Evolutionary conservation across 2,113 vertebrate species (phyloP).

Genomic region (Paramormyrops kingsleyae): DNA sequence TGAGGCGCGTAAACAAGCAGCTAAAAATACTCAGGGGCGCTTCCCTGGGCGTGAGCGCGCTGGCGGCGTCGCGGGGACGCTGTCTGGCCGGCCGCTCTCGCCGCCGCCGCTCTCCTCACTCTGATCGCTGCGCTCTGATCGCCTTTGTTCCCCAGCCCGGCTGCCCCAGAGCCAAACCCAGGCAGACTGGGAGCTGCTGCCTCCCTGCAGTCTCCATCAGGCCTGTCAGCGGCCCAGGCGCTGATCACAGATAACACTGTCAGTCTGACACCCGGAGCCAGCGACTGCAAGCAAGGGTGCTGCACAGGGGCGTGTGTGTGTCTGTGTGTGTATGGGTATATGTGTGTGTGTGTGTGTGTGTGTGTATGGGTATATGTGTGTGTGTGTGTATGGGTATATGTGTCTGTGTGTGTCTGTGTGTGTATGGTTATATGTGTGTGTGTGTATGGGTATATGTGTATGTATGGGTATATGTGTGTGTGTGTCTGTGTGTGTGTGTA

Average conservation of each 20-base stretch:
- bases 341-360: background rate
- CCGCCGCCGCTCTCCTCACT: constrained; percentile 15
- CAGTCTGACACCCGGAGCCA: constrained; percentile 16
- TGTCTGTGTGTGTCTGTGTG: background rate
- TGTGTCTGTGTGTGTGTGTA: background rate
- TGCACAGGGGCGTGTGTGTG: background rate
- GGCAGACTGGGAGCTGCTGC: background rate
- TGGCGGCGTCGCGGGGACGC: constrained; percentile 23
- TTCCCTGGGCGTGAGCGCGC: constrained; percentile 34
- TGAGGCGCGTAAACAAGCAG: constrained; percentile 41
- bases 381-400: background rate
- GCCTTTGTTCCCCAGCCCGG: constrained; percentile 24
- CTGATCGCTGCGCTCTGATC: constrained; percentile 13
- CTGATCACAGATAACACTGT: constrained; percentile 19
- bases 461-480: background rate
- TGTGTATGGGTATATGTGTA: background rate
- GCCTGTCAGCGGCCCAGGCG: constrained; percentile 9
- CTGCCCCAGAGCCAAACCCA: constrained; percentile 48
- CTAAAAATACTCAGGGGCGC: constrained; percentile 40
- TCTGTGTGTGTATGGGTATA: background rate
- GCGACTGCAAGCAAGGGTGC: background rate
- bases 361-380: background rate
- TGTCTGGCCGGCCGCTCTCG: constrained; percentile 20
- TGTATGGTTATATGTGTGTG: too few relatives aligned
- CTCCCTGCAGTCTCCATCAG: constrained; percentile 6